Conservation (phyloP, 2,888 invertebrate genomes). For the Nematopogon swammerdamellus region DNA sequence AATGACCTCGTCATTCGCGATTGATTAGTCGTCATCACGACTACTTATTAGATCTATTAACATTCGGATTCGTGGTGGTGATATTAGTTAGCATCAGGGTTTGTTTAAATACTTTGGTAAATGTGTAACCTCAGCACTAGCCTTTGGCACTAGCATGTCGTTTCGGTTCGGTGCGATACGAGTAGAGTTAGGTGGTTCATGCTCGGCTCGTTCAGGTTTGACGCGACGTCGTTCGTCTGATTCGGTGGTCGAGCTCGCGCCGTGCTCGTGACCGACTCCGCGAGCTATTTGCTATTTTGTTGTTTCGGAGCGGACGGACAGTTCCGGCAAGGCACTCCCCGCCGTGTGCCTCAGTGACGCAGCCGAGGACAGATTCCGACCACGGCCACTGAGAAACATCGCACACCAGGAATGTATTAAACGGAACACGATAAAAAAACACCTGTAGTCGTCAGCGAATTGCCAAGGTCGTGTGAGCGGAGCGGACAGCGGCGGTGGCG, state of each 20-base stretch:
- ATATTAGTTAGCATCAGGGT: too few relatives aligned
- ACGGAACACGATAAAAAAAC: slow-evolving; percentile 44
- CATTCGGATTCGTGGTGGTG: too few relatives aligned
- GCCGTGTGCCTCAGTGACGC: slow-evolving; percentile 18
- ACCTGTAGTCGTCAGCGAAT: slow-evolving; percentile 52
- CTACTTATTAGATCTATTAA: too few relatives aligned
- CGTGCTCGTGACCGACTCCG: not conserved
- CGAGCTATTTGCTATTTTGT: slow-evolving; percentile 7
- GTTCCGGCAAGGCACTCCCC: slow-evolving; percentile 35
- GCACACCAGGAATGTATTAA: slow-evolving; percentile 30
- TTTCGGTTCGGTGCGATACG: too few relatives aligned
- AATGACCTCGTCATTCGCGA: too few relatives aligned
- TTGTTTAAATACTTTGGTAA: too few relatives aligned
- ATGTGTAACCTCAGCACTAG: too few relatives aligned
- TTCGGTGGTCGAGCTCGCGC: not conserved
- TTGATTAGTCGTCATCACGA: too few relatives aligned
- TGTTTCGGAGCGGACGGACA: slow-evolving; percentile 20
- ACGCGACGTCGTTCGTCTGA: too few relatives aligned
- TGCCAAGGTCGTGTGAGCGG: slow-evolving; percentile 45
- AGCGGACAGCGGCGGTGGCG: not conserved
- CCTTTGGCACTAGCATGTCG: too few relatives aligned
- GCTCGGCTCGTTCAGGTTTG: too few relatives aligned
- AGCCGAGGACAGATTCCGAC: slow-evolving; percentile 10
- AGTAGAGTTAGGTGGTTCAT: too few relatives aligned
- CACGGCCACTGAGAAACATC: slow-evolving; percentile 24